phyloP scores from a whole-genome alignment of 2,797 vertebrate species.

The Paedocypris micromegethes region DNA sequence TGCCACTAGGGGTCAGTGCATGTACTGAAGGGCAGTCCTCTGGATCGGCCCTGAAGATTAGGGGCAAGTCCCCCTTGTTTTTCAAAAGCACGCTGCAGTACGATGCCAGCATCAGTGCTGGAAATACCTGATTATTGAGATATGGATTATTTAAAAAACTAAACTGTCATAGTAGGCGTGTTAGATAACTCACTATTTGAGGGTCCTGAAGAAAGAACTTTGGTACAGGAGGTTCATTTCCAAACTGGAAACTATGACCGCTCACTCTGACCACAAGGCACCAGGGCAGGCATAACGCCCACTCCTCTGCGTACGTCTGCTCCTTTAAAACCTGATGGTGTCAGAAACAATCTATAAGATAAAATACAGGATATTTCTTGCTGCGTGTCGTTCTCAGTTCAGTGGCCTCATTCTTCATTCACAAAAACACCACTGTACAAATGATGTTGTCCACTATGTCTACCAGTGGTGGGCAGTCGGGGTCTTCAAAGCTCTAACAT shows the following conservation, averaged over 20 bases:
- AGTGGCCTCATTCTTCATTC: not conserved
- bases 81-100: constrained; percentile 74
- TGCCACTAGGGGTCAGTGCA: constrained; percentile 73
- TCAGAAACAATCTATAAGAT: constrained; percentile 1
- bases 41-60: constrained; percentile 72
- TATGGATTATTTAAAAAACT: too few species aligned
- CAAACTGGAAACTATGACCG: constrained; percentile 75
- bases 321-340: constrained; percentile 63
- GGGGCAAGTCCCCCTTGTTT: constrained; percentile 71
- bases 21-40: constrained; percentile 60
- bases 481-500: too few species aligned
- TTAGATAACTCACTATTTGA: constrained; percentile 67
- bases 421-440: not conserved
- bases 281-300: constrained; percentile 75
- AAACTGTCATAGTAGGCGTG: too few species aligned
- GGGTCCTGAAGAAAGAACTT: constrained; percentile 67
- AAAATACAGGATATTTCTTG: not conserved
- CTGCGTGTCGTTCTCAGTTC: too few species aligned
- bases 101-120: constrained; percentile 62
- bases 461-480: too few species aligned
- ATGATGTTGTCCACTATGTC: too few species aligned
- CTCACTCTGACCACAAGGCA: constrained; percentile 77
- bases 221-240: constrained; percentile 71
- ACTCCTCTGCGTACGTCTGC: constrained; percentile 64
- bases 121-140: constrained; percentile 71